A percentile compares a stretch with the other conserved stretches of the same genome.
These are phyloP conservation scores for Brachyhypopomus occidentalis DNA, from an alignment of 2,113 vertebrate genomes.

Conservation along the genomic window DNA sequence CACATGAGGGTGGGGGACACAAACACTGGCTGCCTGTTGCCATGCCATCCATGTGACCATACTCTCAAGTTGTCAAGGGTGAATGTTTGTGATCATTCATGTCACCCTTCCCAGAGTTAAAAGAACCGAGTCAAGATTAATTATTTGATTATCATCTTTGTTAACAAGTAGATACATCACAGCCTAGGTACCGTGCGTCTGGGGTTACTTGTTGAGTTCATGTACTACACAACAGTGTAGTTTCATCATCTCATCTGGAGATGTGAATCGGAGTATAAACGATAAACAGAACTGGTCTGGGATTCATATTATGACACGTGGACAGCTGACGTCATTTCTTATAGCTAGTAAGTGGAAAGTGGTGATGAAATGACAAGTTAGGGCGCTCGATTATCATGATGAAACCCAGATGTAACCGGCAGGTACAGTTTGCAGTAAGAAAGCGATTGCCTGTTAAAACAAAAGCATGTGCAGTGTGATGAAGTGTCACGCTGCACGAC, in stretches of 20 bases:
- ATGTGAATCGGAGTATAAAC: neutral
- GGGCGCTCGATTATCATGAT: neutral
- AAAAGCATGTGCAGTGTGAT: neutral
- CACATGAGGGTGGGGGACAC: neutral
- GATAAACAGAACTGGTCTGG: too few species aligned
- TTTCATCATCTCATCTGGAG: too few species aligned
- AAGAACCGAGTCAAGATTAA: neutral
- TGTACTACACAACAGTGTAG: neutral
- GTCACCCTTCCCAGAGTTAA: neutral
- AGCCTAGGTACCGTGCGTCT: neutral
- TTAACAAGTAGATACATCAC: neutral
- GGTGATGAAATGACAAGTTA: neutral
- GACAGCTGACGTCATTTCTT: neutral
- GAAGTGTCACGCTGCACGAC: too few species aligned
- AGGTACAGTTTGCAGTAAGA: neutral
- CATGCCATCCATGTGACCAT: conserved; percentile 40
- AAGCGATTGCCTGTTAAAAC: neutral
- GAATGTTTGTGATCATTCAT: conserved; percentile 3
- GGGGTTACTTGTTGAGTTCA: neutral
- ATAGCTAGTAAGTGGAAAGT: neutral
- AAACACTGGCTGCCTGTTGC: conserved; percentile 46
- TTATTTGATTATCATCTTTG: neutral
- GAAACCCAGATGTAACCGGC: neutral
- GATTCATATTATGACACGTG: neutral
- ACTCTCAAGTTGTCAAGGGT: neutral